Evolutionary conservation across 2,797 vertebrate species (phyloP).

Genomic region (Gallinago solitaria): DNA sequence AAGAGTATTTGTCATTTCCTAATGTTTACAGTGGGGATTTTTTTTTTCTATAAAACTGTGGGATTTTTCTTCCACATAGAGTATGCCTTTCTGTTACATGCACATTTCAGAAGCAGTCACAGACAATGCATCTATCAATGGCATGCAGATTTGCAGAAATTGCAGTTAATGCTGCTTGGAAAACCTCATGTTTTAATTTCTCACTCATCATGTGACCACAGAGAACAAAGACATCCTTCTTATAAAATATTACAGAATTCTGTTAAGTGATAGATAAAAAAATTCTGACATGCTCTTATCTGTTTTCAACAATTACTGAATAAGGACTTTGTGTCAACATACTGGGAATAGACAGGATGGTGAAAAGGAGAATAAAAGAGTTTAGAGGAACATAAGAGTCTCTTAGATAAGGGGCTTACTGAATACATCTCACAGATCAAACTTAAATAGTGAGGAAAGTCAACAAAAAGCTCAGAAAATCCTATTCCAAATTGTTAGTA

Average conservation of each 20-base stretch:
- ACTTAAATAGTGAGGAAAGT: not conserved
- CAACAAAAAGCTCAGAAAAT: not conserved
- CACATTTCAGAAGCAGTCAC: constrained; percentile 25
- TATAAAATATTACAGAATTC: not conserved
- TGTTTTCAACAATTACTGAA: not conserved
- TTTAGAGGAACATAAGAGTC: not conserved
- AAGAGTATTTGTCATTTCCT: constrained; percentile 70
- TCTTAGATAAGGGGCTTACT: not conserved
- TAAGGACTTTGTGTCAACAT: not conserved
- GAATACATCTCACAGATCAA: not conserved
- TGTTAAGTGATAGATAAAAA: not conserved
- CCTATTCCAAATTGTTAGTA: not conserved
- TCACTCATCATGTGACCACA: not conserved
- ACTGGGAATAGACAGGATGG: not conserved
- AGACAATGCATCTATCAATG: constrained; percentile 22
- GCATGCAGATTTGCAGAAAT: constrained; percentile 6
- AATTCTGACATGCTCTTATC: not conserved
- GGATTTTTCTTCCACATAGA: constrained; percentile 5
- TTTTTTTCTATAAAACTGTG: constrained; percentile 2
- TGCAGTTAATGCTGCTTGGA: not conserved
- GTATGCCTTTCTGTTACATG: not conserved
- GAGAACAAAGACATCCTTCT: not conserved
- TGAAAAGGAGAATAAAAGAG: not conserved
- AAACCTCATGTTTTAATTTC: constrained; percentile 33
- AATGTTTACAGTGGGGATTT: constrained; percentile 60